phyloP scores from a whole-genome alignment of 1,140 invertebrate species.

The Idris sp. region DNA sequence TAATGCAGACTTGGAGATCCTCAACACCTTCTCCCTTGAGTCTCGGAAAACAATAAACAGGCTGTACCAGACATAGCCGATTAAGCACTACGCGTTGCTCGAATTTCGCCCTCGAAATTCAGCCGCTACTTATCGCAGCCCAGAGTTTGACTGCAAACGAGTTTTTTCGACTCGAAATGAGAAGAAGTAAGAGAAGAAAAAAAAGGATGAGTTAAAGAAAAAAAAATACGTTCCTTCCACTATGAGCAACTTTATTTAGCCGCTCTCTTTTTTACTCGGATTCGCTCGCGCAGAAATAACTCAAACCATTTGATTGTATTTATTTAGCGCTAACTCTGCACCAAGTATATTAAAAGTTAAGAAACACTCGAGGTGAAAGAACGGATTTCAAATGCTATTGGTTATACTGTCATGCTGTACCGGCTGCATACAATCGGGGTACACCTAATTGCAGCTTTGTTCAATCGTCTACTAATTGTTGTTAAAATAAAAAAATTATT shows the following conservation, averaged over 20 bases:
- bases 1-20: constrained; percentile 65
- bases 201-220: constrained; percentile 31
- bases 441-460: too few species aligned
- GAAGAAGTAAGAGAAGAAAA: constrained; percentile 33
- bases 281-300: constrained; percentile 56
- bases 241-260: constrained; percentile 68
- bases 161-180: constrained; percentile 53
- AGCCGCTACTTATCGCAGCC: constrained; percentile 51
- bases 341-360: constrained; percentile 63
- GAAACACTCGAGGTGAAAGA: constrained; percentile 54
- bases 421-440: constrained; percentile 48
- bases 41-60: constrained; percentile 75
- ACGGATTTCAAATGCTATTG: constrained; percentile 51
- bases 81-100: constrained; percentile 49
- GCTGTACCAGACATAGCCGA: constrained; percentile 61
- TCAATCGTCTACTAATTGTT: too few species aligned
- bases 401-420: constrained; percentile 52
- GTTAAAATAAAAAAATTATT: too few species aligned
- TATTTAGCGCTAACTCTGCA: constrained; percentile 66
- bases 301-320: constrained; percentile 65
- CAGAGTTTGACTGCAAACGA: constrained; percentile 48
- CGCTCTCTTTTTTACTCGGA: constrained; percentile 26
- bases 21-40: constrained; percentile 50
- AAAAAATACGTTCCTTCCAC: constrained; percentile 54
- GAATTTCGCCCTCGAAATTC: constrained; percentile 30